These are phyloP conservation scores for Temnothorax ravouxi DNA, from an alignment of 2,888 invertebrate genomes.

Conservation along the genomic window DNA sequence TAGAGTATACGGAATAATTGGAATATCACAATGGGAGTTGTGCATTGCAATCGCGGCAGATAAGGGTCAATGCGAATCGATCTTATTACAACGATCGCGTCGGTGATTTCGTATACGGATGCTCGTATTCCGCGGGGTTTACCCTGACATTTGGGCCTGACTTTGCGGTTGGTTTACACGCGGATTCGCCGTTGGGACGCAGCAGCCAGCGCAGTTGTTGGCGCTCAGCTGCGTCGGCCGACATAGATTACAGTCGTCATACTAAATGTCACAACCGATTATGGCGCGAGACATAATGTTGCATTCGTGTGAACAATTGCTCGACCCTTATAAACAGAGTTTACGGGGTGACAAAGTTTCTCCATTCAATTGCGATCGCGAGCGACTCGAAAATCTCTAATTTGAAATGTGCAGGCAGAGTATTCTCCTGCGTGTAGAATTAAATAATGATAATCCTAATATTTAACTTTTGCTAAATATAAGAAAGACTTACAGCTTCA, in stretches of 20 bases:
- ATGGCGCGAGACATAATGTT: slow-evolving; percentile 37
- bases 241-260: slow-evolving; percentile 42
- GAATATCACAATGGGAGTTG: slow-evolving; percentile 44
- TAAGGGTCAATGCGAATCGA: slow-evolving; percentile 48
- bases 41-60: slow-evolving; percentile 35
- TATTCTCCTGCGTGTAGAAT: background rate
- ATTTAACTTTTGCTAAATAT: background rate
- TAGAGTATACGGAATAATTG: slow-evolving; percentile 42
- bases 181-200: slow-evolving; percentile 27
- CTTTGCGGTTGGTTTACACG: slow-evolving; percentile 46
- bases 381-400: background rate
- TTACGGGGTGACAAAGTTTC: background rate
- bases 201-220: slow-evolving; percentile 16
- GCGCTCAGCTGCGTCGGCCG: slow-evolving; percentile 29
- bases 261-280: slow-evolving; percentile 50
- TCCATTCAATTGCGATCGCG: background rate
- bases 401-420: background rate
- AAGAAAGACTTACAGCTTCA: background rate
- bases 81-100: slow-evolving; percentile 33
- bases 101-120: slow-evolving; percentile 32
- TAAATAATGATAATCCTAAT: background rate
- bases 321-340: background rate
- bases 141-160: slow-evolving; percentile 30
- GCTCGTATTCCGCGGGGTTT: background rate
- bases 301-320: slow-evolving; percentile 13